These are phyloP conservation scores for Spizaetus ornatus DNA, from an alignment of 2,113 vertebrate species.

Conservation along the genomic window DNA sequence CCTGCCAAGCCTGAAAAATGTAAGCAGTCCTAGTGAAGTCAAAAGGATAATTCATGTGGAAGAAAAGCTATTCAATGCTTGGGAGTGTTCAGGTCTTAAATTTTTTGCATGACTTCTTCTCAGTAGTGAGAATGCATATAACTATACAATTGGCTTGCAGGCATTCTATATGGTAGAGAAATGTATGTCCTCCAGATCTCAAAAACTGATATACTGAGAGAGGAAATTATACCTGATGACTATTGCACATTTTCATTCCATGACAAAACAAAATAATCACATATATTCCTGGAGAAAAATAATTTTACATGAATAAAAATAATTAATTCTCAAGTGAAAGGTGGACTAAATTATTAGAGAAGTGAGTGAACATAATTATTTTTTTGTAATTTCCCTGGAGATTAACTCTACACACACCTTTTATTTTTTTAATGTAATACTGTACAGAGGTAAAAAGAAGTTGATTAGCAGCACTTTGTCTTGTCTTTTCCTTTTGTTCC, in stretches of 20 bases:
- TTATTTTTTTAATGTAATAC: not conserved
- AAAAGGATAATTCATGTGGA: not conserved
- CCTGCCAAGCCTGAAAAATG: not conserved
- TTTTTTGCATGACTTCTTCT: not conserved
- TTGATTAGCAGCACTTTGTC: not conserved
- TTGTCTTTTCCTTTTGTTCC: not conserved
- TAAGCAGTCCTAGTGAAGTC: not conserved
- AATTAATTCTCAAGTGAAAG: not conserved
- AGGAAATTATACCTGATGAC: not conserved
- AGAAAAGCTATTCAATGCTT: not conserved
- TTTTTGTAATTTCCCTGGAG: not conserved
- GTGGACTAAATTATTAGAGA: not conserved
- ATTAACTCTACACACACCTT: not conserved
- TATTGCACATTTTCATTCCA: not conserved
- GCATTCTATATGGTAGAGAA: not conserved
- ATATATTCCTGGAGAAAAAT: not conserved
- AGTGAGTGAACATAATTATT: not conserved
- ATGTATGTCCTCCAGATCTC: not conserved
- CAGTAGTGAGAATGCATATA: not conserved
- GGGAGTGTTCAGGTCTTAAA: not conserved
- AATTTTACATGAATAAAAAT: not conserved
- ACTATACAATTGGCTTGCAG: not conserved
- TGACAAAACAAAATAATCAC: not conserved
- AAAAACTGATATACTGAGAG: not conserved
- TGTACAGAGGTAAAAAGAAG: not conserved